phyloP scores from a whole-genome alignment of 1,140 invertebrate species.

The Antheraea pernyi region DNA sequence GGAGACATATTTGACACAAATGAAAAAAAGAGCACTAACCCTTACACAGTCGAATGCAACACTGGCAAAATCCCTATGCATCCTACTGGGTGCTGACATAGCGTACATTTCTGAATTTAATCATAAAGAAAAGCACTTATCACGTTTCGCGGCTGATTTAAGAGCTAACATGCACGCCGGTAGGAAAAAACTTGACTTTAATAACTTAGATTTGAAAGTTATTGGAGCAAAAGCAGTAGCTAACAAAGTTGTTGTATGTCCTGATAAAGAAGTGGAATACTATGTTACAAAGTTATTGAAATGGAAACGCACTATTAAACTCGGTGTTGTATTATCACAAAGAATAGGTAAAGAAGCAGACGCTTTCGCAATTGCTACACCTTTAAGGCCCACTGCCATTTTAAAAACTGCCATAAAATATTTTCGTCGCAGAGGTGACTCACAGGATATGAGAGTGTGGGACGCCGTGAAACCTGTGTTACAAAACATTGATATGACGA shows the following conservation, averaged over 20 bases:
- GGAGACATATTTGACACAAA: constrained; percentile 1
- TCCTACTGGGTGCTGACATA: constrained; percentile 1
- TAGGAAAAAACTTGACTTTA: constrained; percentile 34
- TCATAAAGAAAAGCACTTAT: constrained; percentile 11
- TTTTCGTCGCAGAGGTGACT: constrained; percentile 16
- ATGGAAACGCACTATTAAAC: constrained; percentile 30
- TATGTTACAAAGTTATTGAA: constrained; percentile 32
- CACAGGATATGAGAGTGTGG: constrained; percentile 33
- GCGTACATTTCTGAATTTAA: not conserved
- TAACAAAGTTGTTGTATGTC: constrained; percentile 8
- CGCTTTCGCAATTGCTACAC: constrained; percentile 18
- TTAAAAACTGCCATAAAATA: constrained; percentile 32
- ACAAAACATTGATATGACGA: constrained; percentile 10
- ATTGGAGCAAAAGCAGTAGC: constrained; percentile 27
- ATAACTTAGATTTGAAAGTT: constrained; percentile 30
- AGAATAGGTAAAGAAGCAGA: constrained; percentile 26
- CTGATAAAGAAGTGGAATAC: not conserved
- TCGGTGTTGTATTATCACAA: constrained; percentile 32
- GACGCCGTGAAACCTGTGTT: constrained; percentile 34
- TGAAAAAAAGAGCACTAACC: not conserved
- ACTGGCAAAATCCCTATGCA: constrained; percentile 3
- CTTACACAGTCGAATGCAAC: not conserved
- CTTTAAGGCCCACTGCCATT: constrained; percentile 29
- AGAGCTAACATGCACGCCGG: constrained; percentile 39
- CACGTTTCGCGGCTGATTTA: constrained; percentile 31